Evolutionary conservation across 1,140 invertebrate species (phyloP).

Genomic region (Globodera rostochiensis): DNA sequence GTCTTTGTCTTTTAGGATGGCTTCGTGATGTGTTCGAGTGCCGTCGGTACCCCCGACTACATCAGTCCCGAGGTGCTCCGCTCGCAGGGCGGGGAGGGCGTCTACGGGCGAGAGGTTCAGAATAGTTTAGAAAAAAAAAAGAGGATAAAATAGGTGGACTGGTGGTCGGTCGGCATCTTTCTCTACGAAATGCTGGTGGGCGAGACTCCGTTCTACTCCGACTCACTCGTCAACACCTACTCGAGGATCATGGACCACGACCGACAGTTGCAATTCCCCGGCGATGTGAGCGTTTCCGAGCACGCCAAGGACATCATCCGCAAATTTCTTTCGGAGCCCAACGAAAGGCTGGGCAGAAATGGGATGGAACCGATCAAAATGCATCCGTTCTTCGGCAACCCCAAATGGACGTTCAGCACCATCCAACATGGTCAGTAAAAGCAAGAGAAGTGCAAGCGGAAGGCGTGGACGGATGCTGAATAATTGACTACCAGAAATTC

Average conservation of each 20-base stretch:
- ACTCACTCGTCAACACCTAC: conserved; percentile 95
- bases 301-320: conserved; percentile 89
- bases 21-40: conserved; percentile 90
- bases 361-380: conserved; percentile 91
- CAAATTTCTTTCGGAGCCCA: conserved; percentile 86
- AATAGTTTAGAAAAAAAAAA: too few species aligned
- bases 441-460: background rate
- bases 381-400: conserved; percentile 92
- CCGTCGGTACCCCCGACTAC: conserved; percentile 98
- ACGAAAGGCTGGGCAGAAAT: conserved; percentile 81
- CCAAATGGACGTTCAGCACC: conserved; percentile 96
- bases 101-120: conserved; percentile 76
- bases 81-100: conserved; percentile 91
- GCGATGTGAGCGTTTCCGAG: conserved; percentile 84
- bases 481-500: too few species aligned
- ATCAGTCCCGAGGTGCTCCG: conserved; percentile 97
- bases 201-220: conserved; percentile 98
- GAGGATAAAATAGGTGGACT: conserved; percentile 76
- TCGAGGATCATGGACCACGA: conserved; percentile 84
- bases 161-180: conserved; percentile 99
- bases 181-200: conserved; percentile 96
- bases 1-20: conserved; percentile 74
- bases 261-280: conserved; percentile 90
- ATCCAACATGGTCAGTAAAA: conserved; percentile 78
- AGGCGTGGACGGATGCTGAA: background rate